Conservation (phyloP, 2,113 vertebrate genomes). For the Raja brachyura region DNA sequence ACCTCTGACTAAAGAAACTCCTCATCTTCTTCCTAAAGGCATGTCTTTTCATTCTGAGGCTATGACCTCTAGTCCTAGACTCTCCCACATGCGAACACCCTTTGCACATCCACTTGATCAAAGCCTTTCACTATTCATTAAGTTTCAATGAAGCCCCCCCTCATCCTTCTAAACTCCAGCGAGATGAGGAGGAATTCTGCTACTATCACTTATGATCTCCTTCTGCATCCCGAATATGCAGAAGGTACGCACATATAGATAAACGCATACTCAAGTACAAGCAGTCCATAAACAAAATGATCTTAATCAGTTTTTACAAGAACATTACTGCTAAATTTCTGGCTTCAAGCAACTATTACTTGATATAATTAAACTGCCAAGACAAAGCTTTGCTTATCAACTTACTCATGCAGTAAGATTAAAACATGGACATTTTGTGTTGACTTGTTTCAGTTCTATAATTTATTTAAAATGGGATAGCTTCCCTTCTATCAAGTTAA, state of each 20-base stretch:
- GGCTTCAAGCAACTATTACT: background rate
- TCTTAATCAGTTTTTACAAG: background rate
- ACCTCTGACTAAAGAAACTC: too few relatives aligned
- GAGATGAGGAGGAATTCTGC: too few relatives aligned
- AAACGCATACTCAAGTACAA: background rate
- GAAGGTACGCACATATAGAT: background rate
- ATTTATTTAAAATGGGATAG: background rate
- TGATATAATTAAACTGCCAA: background rate
- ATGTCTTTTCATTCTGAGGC: too few relatives aligned
- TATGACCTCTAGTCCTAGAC: too few relatives aligned
- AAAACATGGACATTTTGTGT: conserved; percentile 1
- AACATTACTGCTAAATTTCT: background rate
- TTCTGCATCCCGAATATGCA: background rate
- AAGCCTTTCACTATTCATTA: too few relatives aligned
- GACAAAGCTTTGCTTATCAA: background rate
- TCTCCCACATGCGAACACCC: too few relatives aligned
- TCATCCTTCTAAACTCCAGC: too few relatives aligned
- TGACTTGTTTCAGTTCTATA: background rate
- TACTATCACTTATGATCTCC: background rate
- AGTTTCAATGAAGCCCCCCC: too few relatives aligned
- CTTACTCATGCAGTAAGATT: background rate
- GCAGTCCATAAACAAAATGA: background rate
- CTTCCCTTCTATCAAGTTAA: background rate
- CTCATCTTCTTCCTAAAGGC: too few relatives aligned
- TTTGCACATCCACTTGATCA: too few relatives aligned